These are phyloP conservation scores for Drosophila parvula DNA, from an alignment of 1,140 invertebrate genomes.

Conservation along the genomic window DNA sequence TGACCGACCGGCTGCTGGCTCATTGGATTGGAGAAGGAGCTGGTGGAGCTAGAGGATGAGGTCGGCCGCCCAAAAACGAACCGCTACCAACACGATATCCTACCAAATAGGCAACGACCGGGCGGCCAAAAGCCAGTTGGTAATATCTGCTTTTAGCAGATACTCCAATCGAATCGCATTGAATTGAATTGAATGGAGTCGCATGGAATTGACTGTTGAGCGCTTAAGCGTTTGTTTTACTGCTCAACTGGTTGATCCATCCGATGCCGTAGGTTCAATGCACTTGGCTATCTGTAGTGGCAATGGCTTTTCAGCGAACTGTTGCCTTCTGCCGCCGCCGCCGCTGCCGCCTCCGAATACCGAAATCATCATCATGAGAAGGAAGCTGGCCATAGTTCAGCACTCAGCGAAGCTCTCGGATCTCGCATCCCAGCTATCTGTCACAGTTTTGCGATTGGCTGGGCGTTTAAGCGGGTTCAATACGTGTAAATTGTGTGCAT, in stretches of 20 bases:
- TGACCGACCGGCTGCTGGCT: conserved; percentile 41
- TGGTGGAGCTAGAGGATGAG: conserved; percentile 10
- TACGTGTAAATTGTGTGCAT: conserved; percentile 59
- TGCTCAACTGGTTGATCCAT: conserved; percentile 55
- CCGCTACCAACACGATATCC: conserved; percentile 52
- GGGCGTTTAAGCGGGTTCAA: conserved; percentile 42
- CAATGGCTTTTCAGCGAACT: conserved; percentile 43
- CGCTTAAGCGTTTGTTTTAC: conserved; percentile 47
- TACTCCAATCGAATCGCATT: conserved; percentile 41
- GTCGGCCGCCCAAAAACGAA: conserved; percentile 47
- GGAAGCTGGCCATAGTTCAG: conserved; percentile 37
- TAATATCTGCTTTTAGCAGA: conserved; percentile 57
- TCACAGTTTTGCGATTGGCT: conserved; percentile 27
- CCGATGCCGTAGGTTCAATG: conserved; percentile 48
- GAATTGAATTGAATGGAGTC: conserved; percentile 49
- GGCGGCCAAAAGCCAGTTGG: conserved; percentile 50
- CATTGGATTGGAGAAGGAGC: not conserved
- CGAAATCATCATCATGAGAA: conserved; percentile 25
- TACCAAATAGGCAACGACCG: conserved; percentile 40
- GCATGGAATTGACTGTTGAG: conserved; percentile 41
- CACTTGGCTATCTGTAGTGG: conserved; percentile 30
- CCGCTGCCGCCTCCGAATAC: conserved; percentile 7
- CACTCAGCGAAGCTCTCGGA: conserved; percentile 15
- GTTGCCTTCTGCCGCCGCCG: conserved; percentile 1
- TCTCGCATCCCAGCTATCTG: conserved; percentile 23